Evolutionary conservation across 1,140 invertebrate genomes (phyloP).

Genomic region (Pectinophora gossypiella): DNA sequence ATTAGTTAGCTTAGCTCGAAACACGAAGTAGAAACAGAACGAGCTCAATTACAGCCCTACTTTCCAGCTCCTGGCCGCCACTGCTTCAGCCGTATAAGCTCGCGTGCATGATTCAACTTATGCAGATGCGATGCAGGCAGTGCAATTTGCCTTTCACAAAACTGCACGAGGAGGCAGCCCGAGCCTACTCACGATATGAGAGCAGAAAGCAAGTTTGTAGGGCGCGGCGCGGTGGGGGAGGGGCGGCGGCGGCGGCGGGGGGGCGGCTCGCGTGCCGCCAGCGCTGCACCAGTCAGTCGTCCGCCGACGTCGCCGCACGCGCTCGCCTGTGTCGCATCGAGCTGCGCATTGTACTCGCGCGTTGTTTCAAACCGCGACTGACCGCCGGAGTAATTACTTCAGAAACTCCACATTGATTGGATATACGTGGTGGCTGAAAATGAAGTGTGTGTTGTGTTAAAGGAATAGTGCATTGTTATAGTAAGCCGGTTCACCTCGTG

Average conservation of each 20-base stretch:
- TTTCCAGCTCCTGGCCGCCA: background rate
- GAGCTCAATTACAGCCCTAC: background rate
- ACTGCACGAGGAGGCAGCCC: constrained; percentile 1
- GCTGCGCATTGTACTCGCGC: background rate
- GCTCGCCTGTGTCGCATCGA: too few species aligned
- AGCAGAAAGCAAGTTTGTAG: constrained; percentile 13
- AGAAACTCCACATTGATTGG: background rate
- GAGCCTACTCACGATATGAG: constrained; percentile 13
- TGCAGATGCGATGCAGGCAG: background rate
- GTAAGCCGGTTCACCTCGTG: constrained; percentile 1
- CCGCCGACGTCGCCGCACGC: background rate
- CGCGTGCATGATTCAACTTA: background rate
- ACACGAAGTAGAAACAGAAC: too few species aligned
- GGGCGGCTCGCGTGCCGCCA: background rate
- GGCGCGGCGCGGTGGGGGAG: background rate
- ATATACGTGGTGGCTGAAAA: background rate
- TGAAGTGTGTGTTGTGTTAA: background rate
- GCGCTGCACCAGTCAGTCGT: background rate
- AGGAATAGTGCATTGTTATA: background rate
- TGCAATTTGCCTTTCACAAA: constrained; percentile 14
- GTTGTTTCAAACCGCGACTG: background rate
- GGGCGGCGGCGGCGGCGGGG: background rate
- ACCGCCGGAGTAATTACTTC: background rate
- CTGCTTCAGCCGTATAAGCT: background rate
- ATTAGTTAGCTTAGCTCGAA: too few species aligned